Base-by-base conservation (phyloP, 1,140 invertebrate genomes). In the Maconellicoccus hirsutus region DNA sequence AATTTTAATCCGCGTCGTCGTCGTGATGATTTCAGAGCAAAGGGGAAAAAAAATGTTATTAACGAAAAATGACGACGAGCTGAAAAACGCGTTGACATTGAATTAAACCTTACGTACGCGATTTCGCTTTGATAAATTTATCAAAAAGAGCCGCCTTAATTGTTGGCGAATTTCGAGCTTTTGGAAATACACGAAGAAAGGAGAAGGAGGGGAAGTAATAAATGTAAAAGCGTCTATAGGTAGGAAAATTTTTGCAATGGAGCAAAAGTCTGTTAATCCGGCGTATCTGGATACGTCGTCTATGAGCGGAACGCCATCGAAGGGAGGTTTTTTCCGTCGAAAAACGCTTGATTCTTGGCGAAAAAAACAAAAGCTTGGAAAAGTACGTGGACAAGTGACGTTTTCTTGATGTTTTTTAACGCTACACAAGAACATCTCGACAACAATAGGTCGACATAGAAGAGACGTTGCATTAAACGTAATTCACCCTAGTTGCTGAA, bases 331-430 rank as follows among this genome's bases (percentile, higher is more conserved):
- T 33, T 12, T 33, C 29, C 29, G 29, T 4, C 42, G 42, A 52
- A 52, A 52, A 52, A 52, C 42, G 42, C 42, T 52, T 52, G 42
- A 52, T 52, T 52, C 42, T 52, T 52, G 42, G 42, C 42, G 42
- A 16, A 52, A 16, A 19, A 52, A 52, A 52, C 42, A 52, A 52
- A 52, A 19, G 42, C 42, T 16, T 8, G 12, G 42, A 52, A 52
- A 52, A 52, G 42, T 52, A 52, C 42, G 42, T 52, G 42, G 42
- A 52, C 42, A 52, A 52, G 42, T 52, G 42, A 52, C 42, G n/a
- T 52, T 52, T 52, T 52, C 42, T 52, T 52, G 42, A 14, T 52
- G 10, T 52, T 52, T 52, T 52, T 52, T 19, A 38, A 52, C 12
- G n/a, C 42, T 6, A 52, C 42, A 16, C 42, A 19, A 52, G 42